These are phyloP conservation scores for Meloidogyne chitwoodi DNA, from an alignment of 1,140 invertebrate genomes.

Conservation along the genomic window DNA sequence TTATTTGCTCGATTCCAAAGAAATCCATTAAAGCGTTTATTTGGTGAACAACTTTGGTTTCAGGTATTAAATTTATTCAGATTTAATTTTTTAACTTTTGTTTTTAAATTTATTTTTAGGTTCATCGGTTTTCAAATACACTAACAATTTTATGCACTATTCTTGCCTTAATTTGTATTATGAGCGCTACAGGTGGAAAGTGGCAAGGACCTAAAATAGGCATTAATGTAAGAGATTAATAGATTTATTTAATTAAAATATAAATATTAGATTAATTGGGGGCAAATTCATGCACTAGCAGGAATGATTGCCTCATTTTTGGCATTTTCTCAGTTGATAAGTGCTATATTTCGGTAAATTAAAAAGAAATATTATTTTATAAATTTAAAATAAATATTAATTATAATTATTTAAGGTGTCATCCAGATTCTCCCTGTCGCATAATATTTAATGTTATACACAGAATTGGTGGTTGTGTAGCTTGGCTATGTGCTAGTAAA, in stretches of 20 bases:
- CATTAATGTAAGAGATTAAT: not conserved
- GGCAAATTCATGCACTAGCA: not conserved
- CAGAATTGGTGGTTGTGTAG: not conserved
- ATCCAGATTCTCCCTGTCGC: slow-evolving; percentile 8
- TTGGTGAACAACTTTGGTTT: slow-evolving; percentile 17
- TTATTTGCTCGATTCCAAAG: not conserved
- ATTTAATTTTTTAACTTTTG: not conserved
- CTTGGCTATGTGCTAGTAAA: slow-evolving; percentile 4
- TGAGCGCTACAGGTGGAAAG: not conserved
- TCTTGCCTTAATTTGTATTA: not conserved
- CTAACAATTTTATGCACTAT: slow-evolving; percentile 4
- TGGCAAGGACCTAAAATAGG: slow-evolving; percentile 5
- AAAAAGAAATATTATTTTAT: too few relatives aligned
- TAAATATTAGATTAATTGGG: not conserved
- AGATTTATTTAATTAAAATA: not conserved
- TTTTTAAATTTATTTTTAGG: not conserved
- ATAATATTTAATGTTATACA: slow-evolving; percentile 16
- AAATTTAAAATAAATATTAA: too few relatives aligned
- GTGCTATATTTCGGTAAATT: not conserved
- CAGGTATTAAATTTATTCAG: not conserved
- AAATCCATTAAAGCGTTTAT: slow-evolving; percentile 3
- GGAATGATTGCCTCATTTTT: not conserved
- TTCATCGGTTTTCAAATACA: slow-evolving; percentile 1
- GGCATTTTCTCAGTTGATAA: not conserved
- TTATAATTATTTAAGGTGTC: not conserved